Base-by-base conservation (phyloP, 1,140 invertebrate species). In the Drosophila nasuta region DNA sequence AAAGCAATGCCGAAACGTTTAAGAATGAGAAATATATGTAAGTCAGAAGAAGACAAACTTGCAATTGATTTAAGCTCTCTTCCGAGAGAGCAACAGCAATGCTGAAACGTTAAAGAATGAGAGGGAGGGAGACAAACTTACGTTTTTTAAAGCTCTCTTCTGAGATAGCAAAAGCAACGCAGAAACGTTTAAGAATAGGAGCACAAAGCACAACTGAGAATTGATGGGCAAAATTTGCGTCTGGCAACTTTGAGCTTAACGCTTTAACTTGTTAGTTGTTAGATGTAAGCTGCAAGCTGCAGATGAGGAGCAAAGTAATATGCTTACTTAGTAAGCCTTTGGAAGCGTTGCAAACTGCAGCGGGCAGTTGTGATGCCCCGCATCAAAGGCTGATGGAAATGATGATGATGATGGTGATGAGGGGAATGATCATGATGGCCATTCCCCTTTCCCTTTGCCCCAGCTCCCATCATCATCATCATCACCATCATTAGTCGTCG, bases 351-450 rank as follows among this genome's bases (percentile, higher is more conserved):
- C 64, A 73, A 45, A 17, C 46, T 35, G 25, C 48, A 59, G 38
- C n/a, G 35, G 3, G 17, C 41, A 73, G 54, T 35, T 67, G 64
- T 30, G 11, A 52, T 59, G 56, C 64, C 38, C 70, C 54, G 41
- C 35, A 54, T 54, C 45, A 70, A 38, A 35, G 28, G 35, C 5
- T 15, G 54, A 41, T 20, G 8, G 0, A n/a, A 7, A 17, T 3
- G 25, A 56, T 33, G 5, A 38, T 41, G 5, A 41, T 20, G 33
- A 38, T 57, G 33, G 25, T 38, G 17, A 33, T 46, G 33, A 33
- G 33, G 5, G 33, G 33, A 33, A 33, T 33, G 33, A 33, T 62
- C 59, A 38, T 38, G 15, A 60, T 52, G 46, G 41, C 8, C 59
- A 60, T 52, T 46, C 49, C 20, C 3, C 20, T 25, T 25, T 25